Percentiles rank a stretch among this genome's conserved stretches.
Evolutionary conservation across 2,113 vertebrate genomes (phyloP).

Genomic region (Microcebus griseorufus): DNA sequence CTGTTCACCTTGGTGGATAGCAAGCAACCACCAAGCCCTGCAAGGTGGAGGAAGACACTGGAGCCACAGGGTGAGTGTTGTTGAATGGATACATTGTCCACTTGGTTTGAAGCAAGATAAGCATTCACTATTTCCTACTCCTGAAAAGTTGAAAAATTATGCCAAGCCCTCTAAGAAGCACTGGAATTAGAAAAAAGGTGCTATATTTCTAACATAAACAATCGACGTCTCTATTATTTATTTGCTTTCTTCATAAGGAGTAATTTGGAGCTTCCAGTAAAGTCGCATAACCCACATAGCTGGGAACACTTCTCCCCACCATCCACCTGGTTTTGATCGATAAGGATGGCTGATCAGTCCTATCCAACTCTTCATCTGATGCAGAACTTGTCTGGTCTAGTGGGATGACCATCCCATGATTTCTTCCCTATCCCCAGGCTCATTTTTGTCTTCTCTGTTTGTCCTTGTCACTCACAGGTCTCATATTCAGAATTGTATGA

Average conservation of each 20-base stretch:
- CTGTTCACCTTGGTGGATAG: background rate
- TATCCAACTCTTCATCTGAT: fast-evolving
- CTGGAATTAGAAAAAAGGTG: background rate
- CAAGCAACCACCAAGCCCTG: background rate
- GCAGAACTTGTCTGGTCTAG: background rate
- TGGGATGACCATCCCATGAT: fast-evolving
- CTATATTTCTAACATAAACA: background rate
- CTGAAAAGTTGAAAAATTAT: background rate
- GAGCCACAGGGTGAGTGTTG: fast-evolving
- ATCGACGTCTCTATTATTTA: background rate
- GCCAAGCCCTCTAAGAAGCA: background rate
- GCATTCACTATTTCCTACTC: background rate
- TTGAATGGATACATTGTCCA: background rate
- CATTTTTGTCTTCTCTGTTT: background rate
- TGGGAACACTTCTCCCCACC: background rate
- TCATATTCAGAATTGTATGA: background rate
- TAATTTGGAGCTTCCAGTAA: background rate
- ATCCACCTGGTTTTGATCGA: background rate
- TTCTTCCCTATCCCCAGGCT: background rate
- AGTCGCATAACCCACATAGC: background rate
- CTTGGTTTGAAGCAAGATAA: background rate
- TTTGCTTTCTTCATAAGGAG: background rate
- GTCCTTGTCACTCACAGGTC: background rate
- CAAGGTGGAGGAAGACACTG: background rate
- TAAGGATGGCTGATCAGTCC: background rate